Percentiles rank a stretch among this genome's conserved stretches.
phyloP scores from a whole-genome alignment of 2,888 invertebrate genomes.

The Stenodema calcarata region DNA sequence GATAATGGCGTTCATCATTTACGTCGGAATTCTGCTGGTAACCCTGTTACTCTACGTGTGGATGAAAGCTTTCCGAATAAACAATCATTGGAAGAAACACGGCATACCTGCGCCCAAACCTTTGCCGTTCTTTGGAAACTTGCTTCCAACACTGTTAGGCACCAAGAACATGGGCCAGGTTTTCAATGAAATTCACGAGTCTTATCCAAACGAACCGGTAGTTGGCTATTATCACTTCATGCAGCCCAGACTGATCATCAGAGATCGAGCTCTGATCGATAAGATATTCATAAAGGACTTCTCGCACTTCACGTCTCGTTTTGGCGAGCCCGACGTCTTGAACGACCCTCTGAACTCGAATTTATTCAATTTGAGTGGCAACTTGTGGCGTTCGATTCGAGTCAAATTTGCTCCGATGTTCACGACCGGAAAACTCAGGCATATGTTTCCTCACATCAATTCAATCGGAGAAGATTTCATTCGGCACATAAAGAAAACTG shows the following conservation, averaged over 20 bases:
- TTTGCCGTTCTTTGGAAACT: slow-evolving; percentile 45
- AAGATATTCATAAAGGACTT: slow-evolving; percentile 43
- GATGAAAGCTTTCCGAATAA: slow-evolving; percentile 1
- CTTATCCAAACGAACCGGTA: slow-evolving; percentile 33
- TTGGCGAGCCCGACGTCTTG: slow-evolving; percentile 1
- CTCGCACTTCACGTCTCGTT: slow-evolving; percentile 20
- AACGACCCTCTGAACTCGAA: slow-evolving; percentile 28
- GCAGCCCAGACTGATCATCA: slow-evolving; percentile 5
- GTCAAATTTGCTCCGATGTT: slow-evolving; percentile 39
- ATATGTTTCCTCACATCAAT: slow-evolving; percentile 5
- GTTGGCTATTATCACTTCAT: slow-evolving; percentile 43
- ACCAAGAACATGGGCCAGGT: neutral
- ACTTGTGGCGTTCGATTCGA: slow-evolving; percentile 20
- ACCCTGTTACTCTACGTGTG: neutral
- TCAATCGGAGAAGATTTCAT: neutral
- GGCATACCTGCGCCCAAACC: slow-evolving; percentile 34
- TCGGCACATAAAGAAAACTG: neutral
- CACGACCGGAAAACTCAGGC: slow-evolving; percentile 1
- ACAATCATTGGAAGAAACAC: slow-evolving; percentile 42
- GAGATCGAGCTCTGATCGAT: slow-evolving; percentile 11
- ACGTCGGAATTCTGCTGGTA: neutral
- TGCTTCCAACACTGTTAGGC: neutral
- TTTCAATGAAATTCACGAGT: neutral
- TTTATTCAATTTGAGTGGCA: slow-evolving; percentile 37
- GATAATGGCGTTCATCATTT: neutral